Base-by-base conservation (phyloP, 2,113 vertebrate species). In the Antidorcas marsupialis region DNA sequence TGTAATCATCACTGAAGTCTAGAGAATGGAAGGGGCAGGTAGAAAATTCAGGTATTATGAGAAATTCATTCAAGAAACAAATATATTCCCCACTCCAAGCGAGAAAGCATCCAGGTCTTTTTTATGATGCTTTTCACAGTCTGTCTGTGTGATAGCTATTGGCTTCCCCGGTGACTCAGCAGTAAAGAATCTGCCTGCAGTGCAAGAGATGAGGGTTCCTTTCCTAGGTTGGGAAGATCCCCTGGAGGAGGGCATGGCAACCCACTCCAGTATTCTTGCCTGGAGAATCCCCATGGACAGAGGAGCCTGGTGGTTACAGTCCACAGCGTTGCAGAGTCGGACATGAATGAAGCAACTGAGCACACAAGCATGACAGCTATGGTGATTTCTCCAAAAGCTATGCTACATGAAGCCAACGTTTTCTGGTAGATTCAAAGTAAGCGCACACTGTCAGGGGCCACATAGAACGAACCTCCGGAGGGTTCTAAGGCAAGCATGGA, bases 401-500 rank as follows among this genome's bases (percentile, higher is more conserved):
- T 1, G 50, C 6, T n/a, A 85, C 33, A 8, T 9, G 33, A 85
- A 71, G 14, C 28, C 60, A 93, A 1, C 3, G 71, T 78, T 89
- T 53, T 33, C 82, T 14, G 6, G 52, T 47, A 74, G n/a, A 71
- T 8, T 78, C 25, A 82, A 52, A 1, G 8, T 19, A 7, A 84
- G 28, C 1, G 0, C 53, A 19, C 52, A 15, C 2, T 52, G 14
- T 60, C 47, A 6, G 3, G 50, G 27, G 3, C 3, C 10, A 2
- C 79, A 27, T 16, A 33, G 30, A 30, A 64, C 7, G 6, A 52
- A 33, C 21, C 6, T 85, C 67, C 1, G 2, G 8, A 27, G 19
- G 21, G 39, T 11, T 53, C 81, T 27, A 27, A 62, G 11, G 3
- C 2, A 39, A 76, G n/a, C 3, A 0, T 43, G 14, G 30, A 15